A percentile compares a stretch with the other conserved stretches of the same genome.
These are phyloP conservation scores for Tympanoctomys barrerae DNA, from an alignment of 2,797 vertebrate genomes.

Conservation along the genomic window DNA sequence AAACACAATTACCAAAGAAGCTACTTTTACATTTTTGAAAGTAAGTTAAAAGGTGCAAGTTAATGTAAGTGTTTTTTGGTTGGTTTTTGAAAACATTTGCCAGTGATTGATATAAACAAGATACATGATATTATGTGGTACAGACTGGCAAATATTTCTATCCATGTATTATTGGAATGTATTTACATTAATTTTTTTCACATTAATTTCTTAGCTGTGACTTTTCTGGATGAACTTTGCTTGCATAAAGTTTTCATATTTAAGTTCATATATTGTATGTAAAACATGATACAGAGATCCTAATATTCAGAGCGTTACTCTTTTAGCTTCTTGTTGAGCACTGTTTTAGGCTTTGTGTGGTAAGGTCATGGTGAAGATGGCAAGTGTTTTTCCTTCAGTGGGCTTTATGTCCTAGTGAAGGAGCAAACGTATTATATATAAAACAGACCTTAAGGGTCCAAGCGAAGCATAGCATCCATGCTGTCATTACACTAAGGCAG, in stretches of 20 bases:
- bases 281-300: conserved; percentile 30
- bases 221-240: conserved; percentile 61
- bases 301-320: conserved; percentile 26
- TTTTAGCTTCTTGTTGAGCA: neutral
- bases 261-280: conserved; percentile 40
- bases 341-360: conserved; percentile 54
- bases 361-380: conserved; percentile 47
- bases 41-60: conserved; percentile 22
- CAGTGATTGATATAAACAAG: conserved; percentile 13
- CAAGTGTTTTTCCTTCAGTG: conserved; percentile 26
- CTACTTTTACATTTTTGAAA: conserved; percentile 48
- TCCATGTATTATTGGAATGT: neutral
- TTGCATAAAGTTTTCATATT: conserved; percentile 52
- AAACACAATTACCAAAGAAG: conserved; percentile 59
- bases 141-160: conserved; percentile 6
- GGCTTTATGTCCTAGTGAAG: conserved; percentile 34
- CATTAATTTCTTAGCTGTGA: conserved; percentile 57
- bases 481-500: neutral
- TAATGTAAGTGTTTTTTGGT: conserved; percentile 12
- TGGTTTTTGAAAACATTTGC: conserved; percentile 36
- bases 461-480: neutral
- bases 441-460: neutral
- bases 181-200: conserved; percentile 50
- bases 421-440: neutral
- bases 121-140: neutral